These are phyloP conservation scores for Eira barbara DNA, from an alignment of 2,113 vertebrate species.

Conservation along the genomic window DNA sequence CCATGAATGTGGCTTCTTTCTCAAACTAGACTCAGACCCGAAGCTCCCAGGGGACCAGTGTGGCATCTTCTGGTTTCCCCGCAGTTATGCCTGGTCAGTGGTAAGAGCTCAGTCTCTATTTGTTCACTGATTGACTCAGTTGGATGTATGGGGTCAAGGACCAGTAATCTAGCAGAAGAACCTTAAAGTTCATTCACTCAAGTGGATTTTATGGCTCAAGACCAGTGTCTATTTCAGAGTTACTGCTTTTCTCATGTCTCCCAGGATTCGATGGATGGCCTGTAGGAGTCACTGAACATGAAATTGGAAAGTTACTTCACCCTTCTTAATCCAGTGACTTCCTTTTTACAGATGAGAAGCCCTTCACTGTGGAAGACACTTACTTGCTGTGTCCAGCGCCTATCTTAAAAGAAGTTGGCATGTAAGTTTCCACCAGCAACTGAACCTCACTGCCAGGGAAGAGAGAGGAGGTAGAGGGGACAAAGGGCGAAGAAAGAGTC, in stretches of 20 bases:
- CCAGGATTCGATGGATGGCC: not conserved
- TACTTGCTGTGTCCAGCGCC: constrained; percentile 97
- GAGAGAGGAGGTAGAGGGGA: not conserved
- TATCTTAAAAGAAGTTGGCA: constrained; percentile 93
- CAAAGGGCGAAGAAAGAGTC: not conserved
- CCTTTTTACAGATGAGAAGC: constrained; percentile 91
- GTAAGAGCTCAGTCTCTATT: not conserved
- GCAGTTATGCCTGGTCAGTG: not conserved
- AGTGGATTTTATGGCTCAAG: not conserved
- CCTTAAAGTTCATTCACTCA: not conserved
- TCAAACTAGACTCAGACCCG: not conserved
- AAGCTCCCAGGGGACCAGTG: not conserved
- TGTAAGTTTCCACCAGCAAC: constrained; percentile 85
- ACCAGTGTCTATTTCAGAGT: not conserved
- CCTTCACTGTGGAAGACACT: constrained; percentile 94
- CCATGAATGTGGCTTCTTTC: not conserved
- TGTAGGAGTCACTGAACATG: not conserved
- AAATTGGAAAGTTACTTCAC: not conserved
- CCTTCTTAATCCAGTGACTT: constrained; percentile 19
- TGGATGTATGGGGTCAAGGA: not conserved
- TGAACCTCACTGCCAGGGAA: not conserved
- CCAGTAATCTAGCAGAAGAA: not conserved
- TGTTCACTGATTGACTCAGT: not conserved
- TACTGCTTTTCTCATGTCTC: not conserved
- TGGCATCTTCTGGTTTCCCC: not conserved